Base-by-base conservation (phyloP, 2,888 invertebrate genomes). In the Fragum sueziense region DNA sequence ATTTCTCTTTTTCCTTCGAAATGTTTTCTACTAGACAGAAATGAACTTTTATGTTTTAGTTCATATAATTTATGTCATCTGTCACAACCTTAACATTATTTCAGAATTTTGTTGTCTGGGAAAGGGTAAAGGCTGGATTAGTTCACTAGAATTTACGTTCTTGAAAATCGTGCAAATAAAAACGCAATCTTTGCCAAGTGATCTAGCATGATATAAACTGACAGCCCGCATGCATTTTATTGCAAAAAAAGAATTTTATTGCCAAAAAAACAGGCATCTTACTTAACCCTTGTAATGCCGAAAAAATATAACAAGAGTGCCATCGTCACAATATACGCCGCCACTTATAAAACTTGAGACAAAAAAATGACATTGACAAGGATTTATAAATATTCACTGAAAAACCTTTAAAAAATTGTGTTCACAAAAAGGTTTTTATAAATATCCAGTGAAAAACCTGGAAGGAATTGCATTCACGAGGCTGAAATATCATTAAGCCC, bases 211-310 rank as follows among this genome's bases (percentile, higher is more conserved):
- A 57, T 27, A 29, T 57, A 27, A 29, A 25, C 57, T 57, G 57
- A 57, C 57, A 57, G 27, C 27, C 29, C 57, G 7, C n/a, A 33
- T 62, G 34, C 62, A 62, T 62, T 34, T 62, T 62, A 62, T 62
- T 62, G 62, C 62, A 33, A 62, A 62, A 62, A 61, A 62, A 62
- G n/a, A n/a, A n/a, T n/a, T n/a, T n/a, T n/a, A 62, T 62, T 62
- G 62, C 62, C 62, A 62, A 62, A 62, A 61, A 62, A 62, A 33
- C 34, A n/a, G n/a, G 29, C 11, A 33, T 17, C 62, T 62, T 20
- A 62, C 62, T 29, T 62, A 62, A 62, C 62, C n/a, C 34, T 33
- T n/a, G 29, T 62, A 25, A 25, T 25, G n/a, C n/a, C n/a, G n/a
- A n/a, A n/a, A n/a, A n/a, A n/a, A n/a, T n/a, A n/a, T n/a, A n/a